A percentile compares a stretch with the other conserved stretches of the same genome.
These are phyloP conservation scores for Centruroides vittatus DNA, from an alignment of 1,140 invertebrate species.

Conservation along the genomic window DNA sequence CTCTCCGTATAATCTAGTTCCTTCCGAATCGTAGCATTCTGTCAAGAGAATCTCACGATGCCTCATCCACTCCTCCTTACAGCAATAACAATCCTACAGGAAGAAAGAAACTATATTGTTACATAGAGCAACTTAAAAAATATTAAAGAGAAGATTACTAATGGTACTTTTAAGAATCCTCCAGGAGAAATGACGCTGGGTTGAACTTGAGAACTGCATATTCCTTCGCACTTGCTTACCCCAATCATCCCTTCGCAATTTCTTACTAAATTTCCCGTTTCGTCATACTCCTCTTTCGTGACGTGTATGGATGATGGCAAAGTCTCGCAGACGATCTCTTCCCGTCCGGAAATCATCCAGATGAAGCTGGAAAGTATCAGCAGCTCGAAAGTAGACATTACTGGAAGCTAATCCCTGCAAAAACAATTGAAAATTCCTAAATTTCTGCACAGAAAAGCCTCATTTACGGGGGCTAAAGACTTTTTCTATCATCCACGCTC, in stretches of 20 bases:
- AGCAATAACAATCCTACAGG: conserved; percentile 75
- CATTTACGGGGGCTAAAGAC: too few relatives aligned
- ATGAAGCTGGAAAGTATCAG: too few relatives aligned
- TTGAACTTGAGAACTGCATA: conserved; percentile 75
- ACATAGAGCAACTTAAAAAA: too few relatives aligned
- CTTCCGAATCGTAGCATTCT: conserved; percentile 76
- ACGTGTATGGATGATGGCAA: conserved; percentile 61
- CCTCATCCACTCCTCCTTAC: conserved; percentile 68
- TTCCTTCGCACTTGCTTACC: conserved; percentile 62
- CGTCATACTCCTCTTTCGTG: conserved; percentile 76
- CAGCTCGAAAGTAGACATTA: too few relatives aligned
- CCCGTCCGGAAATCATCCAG: neutral
- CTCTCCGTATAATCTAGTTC: conserved; percentile 49
- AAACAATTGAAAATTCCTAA: too few relatives aligned
- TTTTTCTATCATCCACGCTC: too few relatives aligned
- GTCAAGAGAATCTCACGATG: conserved; percentile 60
- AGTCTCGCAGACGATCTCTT: conserved; percentile 45
- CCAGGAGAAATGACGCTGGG: conserved; percentile 72
- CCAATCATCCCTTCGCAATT: conserved; percentile 71
- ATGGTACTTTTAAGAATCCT: conserved; percentile 66
- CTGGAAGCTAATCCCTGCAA: too few relatives aligned
- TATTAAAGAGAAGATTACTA: too few relatives aligned
- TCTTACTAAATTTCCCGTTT: conserved; percentile 55
- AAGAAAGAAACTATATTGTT: neutral
- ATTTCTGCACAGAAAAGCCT: too few relatives aligned